Evolutionary conservation across 2,888 invertebrate species (phyloP), one percentile per base, ranked within the genome.

Genomic region (Hybos culiciformis): DNA sequence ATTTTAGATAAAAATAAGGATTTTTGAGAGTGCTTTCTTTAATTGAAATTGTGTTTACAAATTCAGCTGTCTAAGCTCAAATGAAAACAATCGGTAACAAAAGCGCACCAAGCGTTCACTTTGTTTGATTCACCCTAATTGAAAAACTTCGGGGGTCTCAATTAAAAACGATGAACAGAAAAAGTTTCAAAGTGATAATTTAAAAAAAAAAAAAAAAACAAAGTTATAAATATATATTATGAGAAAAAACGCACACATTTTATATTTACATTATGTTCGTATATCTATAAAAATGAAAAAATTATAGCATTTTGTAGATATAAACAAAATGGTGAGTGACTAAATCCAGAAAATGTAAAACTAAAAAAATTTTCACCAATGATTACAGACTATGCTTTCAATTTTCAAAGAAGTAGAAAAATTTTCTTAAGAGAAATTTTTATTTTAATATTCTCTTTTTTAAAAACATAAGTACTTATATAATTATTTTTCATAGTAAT

Each of bases 311-410:
- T n/a, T n/a, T n/a, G n/a, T n/a, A n/a, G n/a, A 17, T 32, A 17
- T 32, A 21, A 37, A 26, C 40, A 44, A 44, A 44, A 44, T 44
- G 44, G 44, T 44, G 44, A 44, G 40, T 44, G 41, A 44, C 41
- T 32, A 20, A 36, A 36, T 36, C 36, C 36, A 36, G 36, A 19
- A n/a, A 36, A 19, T 20, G 20, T 8, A 36, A 36, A 19, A 36
- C 12, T 18, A 26, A 12, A 26, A 12, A 29, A 29, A 29, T n/a
- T n/a, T n/a, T n/a, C n/a, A n/a, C n/a, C n/a, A n/a, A n/a, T n/a
- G n/a, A n/a, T n/a, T n/a, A 29, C n/a, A 29, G 29, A 29, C n/a
- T n/a, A 29, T n/a, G 5, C 12, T n/a, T 29, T n/a, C 29, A n/a
- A 29, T 29, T 29, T 29, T 29, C 12, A 29, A 29, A 29, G n/a